A percentile compares a stretch with the other conserved stretches of the same genome.
Evolutionary conservation across 2,888 invertebrate species (phyloP).

Genomic region (Pristionchus exspectatus): DNA sequence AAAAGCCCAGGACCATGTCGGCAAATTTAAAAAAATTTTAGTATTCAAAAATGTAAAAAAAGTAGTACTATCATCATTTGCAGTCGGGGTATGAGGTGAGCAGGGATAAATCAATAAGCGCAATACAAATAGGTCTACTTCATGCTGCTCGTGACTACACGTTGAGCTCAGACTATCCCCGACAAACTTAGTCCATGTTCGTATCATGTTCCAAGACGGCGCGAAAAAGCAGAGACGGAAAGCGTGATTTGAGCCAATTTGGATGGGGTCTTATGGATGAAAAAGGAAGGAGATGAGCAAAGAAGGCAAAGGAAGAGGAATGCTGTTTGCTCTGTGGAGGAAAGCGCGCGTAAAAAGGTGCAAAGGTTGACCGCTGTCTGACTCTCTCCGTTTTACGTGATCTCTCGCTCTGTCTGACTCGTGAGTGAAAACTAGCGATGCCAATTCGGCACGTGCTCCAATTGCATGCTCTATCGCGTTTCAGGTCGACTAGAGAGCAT

Average conservation of each 20-base stretch:
- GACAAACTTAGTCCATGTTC: background rate
- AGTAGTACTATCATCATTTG: too few relatives aligned
- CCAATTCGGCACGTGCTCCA: background rate
- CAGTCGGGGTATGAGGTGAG: too few relatives aligned
- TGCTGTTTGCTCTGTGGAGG: background rate
- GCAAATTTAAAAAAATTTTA: too few relatives aligned
- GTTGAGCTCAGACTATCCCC: too few relatives aligned
- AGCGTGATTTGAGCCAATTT: conserved; percentile 11
- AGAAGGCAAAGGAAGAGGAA: background rate
- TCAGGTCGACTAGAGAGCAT: background rate
- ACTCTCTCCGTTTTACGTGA: too few relatives aligned
- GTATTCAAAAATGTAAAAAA: too few relatives aligned
- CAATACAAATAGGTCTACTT: too few relatives aligned
- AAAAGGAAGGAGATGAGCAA: background rate
- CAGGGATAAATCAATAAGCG: too few relatives aligned
- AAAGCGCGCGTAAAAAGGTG: background rate
- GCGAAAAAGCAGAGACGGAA: background rate
- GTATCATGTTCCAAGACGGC: background rate
- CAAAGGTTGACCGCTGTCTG: background rate
- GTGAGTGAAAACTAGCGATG: too few relatives aligned
- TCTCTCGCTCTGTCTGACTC: too few relatives aligned
- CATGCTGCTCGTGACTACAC: too few relatives aligned
- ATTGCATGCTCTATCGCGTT: background rate
- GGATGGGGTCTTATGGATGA: conserved; percentile 19
- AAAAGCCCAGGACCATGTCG: too few relatives aligned